These are phyloP conservation scores for Pollenia griseotomentosa DNA, from an alignment of 2,888 invertebrate genomes.

Conservation along the genomic window DNA sequence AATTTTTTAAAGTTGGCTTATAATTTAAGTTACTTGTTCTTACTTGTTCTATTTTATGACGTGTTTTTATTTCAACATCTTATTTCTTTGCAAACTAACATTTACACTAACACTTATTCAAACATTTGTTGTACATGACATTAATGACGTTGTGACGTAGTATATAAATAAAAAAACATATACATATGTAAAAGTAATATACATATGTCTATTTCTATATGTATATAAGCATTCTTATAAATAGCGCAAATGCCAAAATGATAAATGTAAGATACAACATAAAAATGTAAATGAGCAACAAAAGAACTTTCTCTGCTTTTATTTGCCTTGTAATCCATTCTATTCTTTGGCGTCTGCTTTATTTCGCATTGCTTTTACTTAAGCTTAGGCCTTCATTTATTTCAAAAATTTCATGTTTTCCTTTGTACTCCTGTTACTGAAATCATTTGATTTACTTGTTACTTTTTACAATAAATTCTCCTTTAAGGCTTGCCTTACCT, in stretches of 20 bases:
- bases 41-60: neutral
- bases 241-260: too few species aligned
- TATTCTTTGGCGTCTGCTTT: neutral
- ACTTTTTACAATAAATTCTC: slow-evolving; percentile 8
- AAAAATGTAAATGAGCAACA: too few species aligned
- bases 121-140: neutral
- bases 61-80: neutral
- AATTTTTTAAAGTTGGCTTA: too few species aligned
- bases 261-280: too few species aligned
- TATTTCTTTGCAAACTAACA: too few species aligned
- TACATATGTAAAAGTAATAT: too few species aligned
- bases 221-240: too few species aligned
- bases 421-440: neutral
- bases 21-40: too few species aligned
- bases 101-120: neutral
- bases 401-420: neutral
- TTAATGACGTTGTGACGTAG: neutral
- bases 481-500: neutral
- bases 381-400: neutral
- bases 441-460: slow-evolving; percentile 9
- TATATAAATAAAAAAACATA: neutral
- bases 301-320: too few species aligned
- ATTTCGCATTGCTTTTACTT: neutral
- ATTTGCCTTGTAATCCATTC: too few species aligned
- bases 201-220: too few species aligned